These are phyloP conservation scores for Alloscopus bannaensis DNA, from an alignment of 2,888 invertebrate genomes.

Conservation along the genomic window DNA sequence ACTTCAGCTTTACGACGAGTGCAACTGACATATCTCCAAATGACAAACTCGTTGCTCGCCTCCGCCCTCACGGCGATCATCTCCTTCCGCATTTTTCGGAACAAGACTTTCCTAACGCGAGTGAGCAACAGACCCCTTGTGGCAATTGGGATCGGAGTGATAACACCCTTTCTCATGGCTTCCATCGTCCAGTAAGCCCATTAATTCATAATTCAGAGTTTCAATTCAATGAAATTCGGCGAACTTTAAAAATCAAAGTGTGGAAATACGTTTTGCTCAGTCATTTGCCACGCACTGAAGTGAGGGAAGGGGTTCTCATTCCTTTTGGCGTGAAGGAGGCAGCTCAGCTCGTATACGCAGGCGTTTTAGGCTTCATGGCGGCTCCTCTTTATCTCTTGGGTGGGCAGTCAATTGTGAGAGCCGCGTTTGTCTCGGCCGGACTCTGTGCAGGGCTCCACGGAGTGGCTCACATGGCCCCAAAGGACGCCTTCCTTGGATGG, in stretches of 20 bases:
- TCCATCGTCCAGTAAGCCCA: constrained; percentile 41
- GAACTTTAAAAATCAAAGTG: not conserved
- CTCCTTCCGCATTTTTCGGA: constrained; percentile 55
- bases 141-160: constrained; percentile 42
- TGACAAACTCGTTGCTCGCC: constrained; percentile 8
- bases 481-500: constrained; percentile 27
- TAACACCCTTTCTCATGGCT: constrained; percentile 45
- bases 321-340: constrained; percentile 51
- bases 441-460: constrained; percentile 39
- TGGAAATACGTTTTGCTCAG: not conserved
- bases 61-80: constrained; percentile 8
- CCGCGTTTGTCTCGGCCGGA: constrained; percentile 52
- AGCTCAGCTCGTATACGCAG: constrained; percentile 39
- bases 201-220: too few species aligned
- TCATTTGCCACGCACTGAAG: constrained; percentile 3
- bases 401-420: constrained; percentile 42
- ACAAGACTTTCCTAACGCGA: constrained; percentile 23
- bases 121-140: constrained; percentile 34
- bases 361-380: constrained; percentile 41
- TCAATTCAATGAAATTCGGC: not conserved
- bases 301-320: not conserved
- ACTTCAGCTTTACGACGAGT: too few species aligned
- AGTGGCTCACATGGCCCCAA: constrained; percentile 19
- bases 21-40: constrained; percentile 43
- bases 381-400: constrained; percentile 58